Conservation (phyloP, 2,888 invertebrate genomes). For the Allygus modestus region DNA sequence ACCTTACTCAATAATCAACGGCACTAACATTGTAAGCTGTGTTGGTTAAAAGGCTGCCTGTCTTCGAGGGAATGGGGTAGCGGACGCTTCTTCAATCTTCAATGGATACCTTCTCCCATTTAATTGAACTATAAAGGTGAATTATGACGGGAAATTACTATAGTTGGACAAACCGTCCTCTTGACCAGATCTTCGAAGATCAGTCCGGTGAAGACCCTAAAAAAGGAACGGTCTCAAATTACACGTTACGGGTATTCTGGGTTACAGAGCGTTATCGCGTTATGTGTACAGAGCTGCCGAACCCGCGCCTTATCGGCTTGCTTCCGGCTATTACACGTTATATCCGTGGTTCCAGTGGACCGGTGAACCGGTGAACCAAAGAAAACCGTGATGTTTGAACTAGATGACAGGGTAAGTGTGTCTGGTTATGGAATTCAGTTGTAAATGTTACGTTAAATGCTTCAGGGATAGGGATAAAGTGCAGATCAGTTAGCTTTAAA, state of each 20-base stretch:
- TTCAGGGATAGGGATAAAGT: no score
- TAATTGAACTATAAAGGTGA: slow-evolving; percentile 43
- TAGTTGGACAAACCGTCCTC: slow-evolving; percentile 17
- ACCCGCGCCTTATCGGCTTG: background rate
- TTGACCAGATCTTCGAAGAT: background rate
- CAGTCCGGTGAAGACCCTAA: background rate
- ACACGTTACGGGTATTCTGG: slow-evolving; percentile 7
- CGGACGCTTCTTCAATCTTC: slow-evolving; percentile 12
- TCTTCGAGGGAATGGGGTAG: background rate
- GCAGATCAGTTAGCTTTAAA: no score
- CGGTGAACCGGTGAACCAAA: no score
- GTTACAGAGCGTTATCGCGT: background rate
- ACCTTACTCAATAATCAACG: no score
- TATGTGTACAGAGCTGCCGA: slow-evolving; percentile 10
- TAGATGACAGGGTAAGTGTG: no score
- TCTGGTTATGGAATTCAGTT: no score
- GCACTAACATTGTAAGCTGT: no score
- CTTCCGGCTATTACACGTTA: slow-evolving; percentile 25
- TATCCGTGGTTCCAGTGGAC: no score
- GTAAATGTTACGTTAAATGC: no score
- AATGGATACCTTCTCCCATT: background rate
- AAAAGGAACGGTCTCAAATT: slow-evolving; percentile 43
- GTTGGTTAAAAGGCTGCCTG: background rate
- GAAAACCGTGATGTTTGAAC: no score
- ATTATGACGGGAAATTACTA: slow-evolving; percentile 32